Conservation (phyloP, 37 sponge, comb jelly and placozoan genomes). For the Spongilla lacustris region DNA sequence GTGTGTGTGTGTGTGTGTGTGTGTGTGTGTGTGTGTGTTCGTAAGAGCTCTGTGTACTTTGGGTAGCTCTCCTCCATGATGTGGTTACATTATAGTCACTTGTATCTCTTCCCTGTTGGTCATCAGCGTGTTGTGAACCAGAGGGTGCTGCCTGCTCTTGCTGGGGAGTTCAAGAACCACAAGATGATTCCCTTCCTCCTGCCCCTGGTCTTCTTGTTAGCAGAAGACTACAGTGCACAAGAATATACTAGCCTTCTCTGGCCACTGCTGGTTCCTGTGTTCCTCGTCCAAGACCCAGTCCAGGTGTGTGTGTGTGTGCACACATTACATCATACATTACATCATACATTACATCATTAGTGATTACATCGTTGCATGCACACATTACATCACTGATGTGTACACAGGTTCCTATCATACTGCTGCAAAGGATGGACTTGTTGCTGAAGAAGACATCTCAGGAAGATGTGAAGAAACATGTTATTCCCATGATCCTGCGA, state of each 20-base stretch:
- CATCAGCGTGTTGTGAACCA: slow-evolving; percentile 68
- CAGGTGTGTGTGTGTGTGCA: slow-evolving; percentile 56
- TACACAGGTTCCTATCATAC: slow-evolving; percentile 72
- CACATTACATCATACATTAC: no score
- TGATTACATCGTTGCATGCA: no score
- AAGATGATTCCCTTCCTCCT: slow-evolving; percentile 90
- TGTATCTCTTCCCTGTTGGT: background rate
- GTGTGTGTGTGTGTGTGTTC: no score
- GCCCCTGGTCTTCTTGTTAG: slow-evolving; percentile 72
- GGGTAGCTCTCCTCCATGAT: no score
- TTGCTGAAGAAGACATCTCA: slow-evolving; percentile 77
- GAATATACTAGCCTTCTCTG: slow-evolving; percentile 65
- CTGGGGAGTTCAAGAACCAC: slow-evolving; percentile 69
- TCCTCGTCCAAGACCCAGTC: slow-evolving; percentile 77
- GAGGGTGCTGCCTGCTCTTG: slow-evolving; percentile 67
- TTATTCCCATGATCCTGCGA: slow-evolving; percentile 74
- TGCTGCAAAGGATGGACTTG: slow-evolving; percentile 88
- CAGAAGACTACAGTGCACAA: slow-evolving; percentile 71
- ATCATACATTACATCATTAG: no score
- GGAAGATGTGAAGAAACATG: slow-evolving; percentile 45
- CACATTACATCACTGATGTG: no score
- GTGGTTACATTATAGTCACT: background rate
- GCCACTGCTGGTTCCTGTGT: slow-evolving; percentile 68
- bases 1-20: no score
- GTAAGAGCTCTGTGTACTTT: no score